A percentile compares a stretch with the other conserved stretches of the same genome.
These are phyloP conservation scores for Ceuthmochares aereus DNA, from an alignment of 2,113 vertebrate species.

Conservation along the genomic window DNA sequence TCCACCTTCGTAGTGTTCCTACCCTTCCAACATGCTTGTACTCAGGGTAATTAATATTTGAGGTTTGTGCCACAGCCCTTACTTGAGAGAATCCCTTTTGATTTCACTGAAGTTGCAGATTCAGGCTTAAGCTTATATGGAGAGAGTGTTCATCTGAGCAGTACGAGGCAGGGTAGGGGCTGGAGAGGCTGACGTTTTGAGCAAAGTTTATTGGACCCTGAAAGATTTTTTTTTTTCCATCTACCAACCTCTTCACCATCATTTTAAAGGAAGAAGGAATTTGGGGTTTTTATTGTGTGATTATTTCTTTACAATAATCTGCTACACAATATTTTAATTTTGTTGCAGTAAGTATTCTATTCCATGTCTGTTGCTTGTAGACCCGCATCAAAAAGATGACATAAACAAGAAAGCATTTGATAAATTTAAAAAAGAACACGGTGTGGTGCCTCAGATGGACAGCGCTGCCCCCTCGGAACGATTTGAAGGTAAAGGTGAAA, in stretches of 20 bases:
- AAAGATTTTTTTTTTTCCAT: not conserved
- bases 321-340: not conserved
- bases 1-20: not conserved
- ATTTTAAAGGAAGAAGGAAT: not conserved
- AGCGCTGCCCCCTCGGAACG: constrained; percentile 91
- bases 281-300: not conserved
- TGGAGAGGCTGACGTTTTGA: not conserved
- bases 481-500: constrained; percentile 86
- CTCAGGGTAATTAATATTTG: not conserved
- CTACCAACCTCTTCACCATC: not conserved
- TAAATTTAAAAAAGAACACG: constrained; percentile 96
- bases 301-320: not conserved
- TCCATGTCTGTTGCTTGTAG: constrained; percentile 68
- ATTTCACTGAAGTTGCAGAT: not conserved
- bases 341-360: not conserved
- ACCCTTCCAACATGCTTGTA: not conserved
- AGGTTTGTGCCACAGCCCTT: not conserved
- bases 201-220: not conserved
- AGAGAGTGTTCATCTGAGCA: not conserved
- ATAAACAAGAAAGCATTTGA: constrained; percentile 98
- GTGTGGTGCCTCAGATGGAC: constrained; percentile 86
- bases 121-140: not conserved
- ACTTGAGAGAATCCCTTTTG: not conserved
- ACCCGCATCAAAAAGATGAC: constrained; percentile 95
- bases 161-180: not conserved